phyloP scores from a whole-genome alignment of 2,113 vertebrate genomes.

The Phrynosoma blainvillii region DNA sequence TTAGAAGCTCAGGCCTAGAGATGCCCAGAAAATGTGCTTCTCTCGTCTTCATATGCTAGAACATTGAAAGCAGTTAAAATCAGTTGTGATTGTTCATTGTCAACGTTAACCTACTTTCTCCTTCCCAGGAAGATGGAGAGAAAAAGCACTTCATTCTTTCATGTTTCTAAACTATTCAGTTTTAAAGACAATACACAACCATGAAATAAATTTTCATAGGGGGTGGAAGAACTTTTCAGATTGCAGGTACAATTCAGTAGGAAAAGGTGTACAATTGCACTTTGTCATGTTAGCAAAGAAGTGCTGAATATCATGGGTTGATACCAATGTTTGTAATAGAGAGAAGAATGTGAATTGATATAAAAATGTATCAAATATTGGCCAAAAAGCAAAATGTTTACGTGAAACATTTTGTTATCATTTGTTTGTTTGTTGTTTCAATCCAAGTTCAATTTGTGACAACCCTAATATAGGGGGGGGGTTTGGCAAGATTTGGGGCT shows the following conservation, averaged over 20 bases:
- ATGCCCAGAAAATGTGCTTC: background rate
- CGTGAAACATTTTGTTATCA: too few species aligned
- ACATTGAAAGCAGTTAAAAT: background rate
- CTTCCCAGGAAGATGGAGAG: background rate
- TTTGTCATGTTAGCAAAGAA: too few species aligned
- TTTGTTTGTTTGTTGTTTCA: too few species aligned
- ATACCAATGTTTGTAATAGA: too few species aligned
- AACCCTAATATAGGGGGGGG: too few species aligned
- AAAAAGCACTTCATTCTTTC: background rate
- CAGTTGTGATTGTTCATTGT: background rate
- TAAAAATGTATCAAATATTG: too few species aligned
- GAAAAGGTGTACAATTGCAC: too few species aligned
- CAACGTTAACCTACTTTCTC: background rate
- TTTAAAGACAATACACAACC: background rate
- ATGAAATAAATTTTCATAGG: background rate
- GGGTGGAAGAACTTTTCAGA: background rate
- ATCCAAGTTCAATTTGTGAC: too few species aligned
- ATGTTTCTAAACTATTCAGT: background rate
- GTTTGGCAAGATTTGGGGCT: too few species aligned
- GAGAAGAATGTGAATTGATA: too few species aligned
- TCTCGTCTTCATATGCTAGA: background rate
- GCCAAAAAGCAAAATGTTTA: too few species aligned
- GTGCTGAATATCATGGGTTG: too few species aligned
- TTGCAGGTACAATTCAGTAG: background rate
- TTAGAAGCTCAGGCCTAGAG: fast-evolving